Base-by-base conservation (phyloP, 2,113 vertebrate genomes). In the Lophochroa leadbeateri region DNA sequence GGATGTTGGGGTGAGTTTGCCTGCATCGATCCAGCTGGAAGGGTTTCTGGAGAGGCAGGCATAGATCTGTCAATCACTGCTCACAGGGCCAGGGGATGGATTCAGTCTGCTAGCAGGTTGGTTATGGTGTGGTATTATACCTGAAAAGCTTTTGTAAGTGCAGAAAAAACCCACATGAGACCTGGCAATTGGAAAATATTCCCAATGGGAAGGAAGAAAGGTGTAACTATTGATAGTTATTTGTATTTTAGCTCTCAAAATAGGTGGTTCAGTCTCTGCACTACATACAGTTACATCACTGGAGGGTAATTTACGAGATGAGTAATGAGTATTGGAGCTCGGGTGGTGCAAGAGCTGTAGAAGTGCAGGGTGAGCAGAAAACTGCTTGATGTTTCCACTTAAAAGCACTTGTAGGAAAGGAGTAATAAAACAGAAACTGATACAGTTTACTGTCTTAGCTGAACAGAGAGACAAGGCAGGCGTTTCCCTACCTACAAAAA, bases 111-210 rank as follows among this genome's bases (percentile, higher is more conserved):
- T 60, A 44, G 8, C 14, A 21, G 16, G 68, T 71, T 16, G 31
- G 41, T 24, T 78, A 1, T 16, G 2, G 4, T 67, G 31, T 24
- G 24, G 19, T 67, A 13, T 67, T 52, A 27, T 58, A 58, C 43
- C 74, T 68, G 43, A 70, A 39, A 67, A 57, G 9, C 29, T 14
- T 71, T 86, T 35, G 67, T 49, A 69, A 43, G 29, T 68, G 33
- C 27, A n/a, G 41, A 12, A 92, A 44, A 76, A 52, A 11, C 33
- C 13, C 33, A 44, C 0, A 0, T 31, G 64, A 92, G 49, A 23
- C 12, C 8, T 55, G 23, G 31, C 64, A 27, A 16, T 8, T 24
- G 20, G 29, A 49, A 39, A 50, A 41, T 79, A 27, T 39, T 85
- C 47, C 52, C 55, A 29, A 37, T 29, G 47, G n/a, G 7, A 25